phyloP scores from a whole-genome alignment of 2,888 invertebrate genomes.

The Exephanes ischioxanthus region DNA sequence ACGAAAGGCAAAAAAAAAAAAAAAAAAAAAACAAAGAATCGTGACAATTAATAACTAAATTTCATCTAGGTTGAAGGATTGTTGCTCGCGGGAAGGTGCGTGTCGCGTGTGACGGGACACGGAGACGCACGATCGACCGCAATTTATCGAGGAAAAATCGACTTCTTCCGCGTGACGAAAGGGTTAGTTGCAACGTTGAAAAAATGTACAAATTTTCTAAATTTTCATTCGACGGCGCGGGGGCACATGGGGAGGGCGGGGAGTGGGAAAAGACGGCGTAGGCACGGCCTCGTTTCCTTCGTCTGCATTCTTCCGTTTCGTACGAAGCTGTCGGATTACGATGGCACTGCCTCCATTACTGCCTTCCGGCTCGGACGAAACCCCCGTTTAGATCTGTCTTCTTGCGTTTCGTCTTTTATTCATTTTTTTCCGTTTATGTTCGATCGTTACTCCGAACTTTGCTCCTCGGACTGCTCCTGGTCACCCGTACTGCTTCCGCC shows the following conservation, averaged over 20 bases:
- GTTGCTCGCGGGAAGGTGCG: conserved; percentile 22
- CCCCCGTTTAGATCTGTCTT: conserved; percentile 25
- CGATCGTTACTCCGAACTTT: conserved; percentile 66
- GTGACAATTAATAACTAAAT: conserved; percentile 15
- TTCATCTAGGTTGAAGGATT: conserved; percentile 37
- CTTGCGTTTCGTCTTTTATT: conserved; percentile 9
- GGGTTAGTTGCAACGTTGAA: conserved; percentile 40
- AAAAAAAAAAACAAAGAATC: conserved; percentile 6
- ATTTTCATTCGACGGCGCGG: conserved; percentile 32
- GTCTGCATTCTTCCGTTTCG: background rate
- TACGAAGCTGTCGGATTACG: background rate
- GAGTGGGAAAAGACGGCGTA: background rate
- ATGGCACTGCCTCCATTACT: conserved; percentile 3
- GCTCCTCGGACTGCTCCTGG: conserved; percentile 74
- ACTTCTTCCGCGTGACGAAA: background rate
- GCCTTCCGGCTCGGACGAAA: conserved; percentile 18
- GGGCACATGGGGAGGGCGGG: background rate
- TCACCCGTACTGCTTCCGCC: conserved; percentile 77
- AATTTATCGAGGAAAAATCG: conserved; percentile 8
- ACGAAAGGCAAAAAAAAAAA: background rate
- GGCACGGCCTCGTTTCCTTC: background rate
- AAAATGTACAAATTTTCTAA: conserved; percentile 67
- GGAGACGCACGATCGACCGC: conserved; percentile 24
- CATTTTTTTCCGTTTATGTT: background rate
- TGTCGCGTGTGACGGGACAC: background rate